Evolutionary conservation across 2,888 invertebrate genomes (phyloP).

Genomic region (Romanomermis culicivorax): DNA sequence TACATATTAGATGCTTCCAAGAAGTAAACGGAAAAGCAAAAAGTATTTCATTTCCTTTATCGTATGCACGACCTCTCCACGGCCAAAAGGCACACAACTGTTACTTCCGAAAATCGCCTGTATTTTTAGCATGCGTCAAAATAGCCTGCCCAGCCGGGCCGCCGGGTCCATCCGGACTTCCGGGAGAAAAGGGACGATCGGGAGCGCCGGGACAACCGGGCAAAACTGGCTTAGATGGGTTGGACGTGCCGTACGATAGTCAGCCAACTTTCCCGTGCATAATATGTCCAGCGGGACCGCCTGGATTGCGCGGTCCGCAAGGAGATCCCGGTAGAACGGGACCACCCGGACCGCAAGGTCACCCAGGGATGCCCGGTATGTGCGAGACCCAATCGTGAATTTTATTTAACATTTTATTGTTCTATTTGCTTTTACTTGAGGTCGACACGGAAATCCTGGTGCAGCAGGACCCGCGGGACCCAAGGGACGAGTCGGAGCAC

Average conservation of each 20-base stretch:
- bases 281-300: slow-evolving; percentile 22
- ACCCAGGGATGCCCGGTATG: slow-evolving; percentile 21
- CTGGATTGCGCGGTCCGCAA: slow-evolving; percentile 23
- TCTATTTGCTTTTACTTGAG: slow-evolving; percentile 9
- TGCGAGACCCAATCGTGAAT: slow-evolving; percentile 19
- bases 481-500: slow-evolving; percentile 14
- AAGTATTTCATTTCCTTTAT: too few species aligned
- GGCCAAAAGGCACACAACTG: too few species aligned
- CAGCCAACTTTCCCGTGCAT: slow-evolving; percentile 25
- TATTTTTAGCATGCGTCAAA: slow-evolving; percentile 20
- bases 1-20: too few species aligned
- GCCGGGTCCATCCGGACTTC: slow-evolving; percentile 24
- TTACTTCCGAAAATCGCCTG: too few species aligned
- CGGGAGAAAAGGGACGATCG: slow-evolving; percentile 17
- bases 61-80: too few species aligned
- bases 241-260: slow-evolving; percentile 25
- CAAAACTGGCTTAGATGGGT: slow-evolving; percentile 26
- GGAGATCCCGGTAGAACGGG: slow-evolving; percentile 24
- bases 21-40: too few species aligned
- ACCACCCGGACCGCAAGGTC: slow-evolving; percentile 20
- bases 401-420: background rate
- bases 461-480: slow-evolving; percentile 21
- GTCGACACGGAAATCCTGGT: slow-evolving; percentile 24
- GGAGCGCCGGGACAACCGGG: slow-evolving; percentile 17
- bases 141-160: slow-evolving; percentile 26